Evolutionary conservation across 2,888 invertebrate species (phyloP), one percentile per base, ranked within the genome.

Genomic region (Yponomeuta malinellus): DNA sequence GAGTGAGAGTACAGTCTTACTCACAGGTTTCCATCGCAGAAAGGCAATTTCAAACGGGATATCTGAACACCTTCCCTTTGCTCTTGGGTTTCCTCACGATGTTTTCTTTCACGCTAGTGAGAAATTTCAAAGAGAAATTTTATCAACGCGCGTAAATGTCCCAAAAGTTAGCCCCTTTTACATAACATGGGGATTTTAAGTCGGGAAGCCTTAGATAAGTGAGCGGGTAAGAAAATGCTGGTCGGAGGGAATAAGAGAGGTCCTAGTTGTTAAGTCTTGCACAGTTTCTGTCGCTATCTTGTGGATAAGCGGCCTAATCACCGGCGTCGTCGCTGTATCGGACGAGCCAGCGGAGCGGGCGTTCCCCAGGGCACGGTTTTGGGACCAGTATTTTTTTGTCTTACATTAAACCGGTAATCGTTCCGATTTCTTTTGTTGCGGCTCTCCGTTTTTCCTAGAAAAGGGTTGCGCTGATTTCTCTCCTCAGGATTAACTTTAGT

Each of bases 211-310:
- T 90, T 88, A 91, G 90, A 92, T 91, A 92, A 91, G 89, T 89
- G 87, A 84, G 79, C 82, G 82, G 83, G 80, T 81, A 86, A 86
- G 89, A 89, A 90, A 91, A 89, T 88, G 83, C 88, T 87, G 88
- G 87, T 88, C 78, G 86, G 85, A 86, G 85, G 84, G 90, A 91
- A 91, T 90, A 92, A 89, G 90, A 90, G 90, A 90, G 90, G 87
- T 89, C 85, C 90, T 92, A 92, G 92, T 91, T 91, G 92, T 91
- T 91, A 92, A 92, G 91, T 92, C 92, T 90, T 89, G 89, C 87
- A 90, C 90, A 90, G 90, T 92, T 91, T 90, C 89, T 89, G 88
- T 86, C 90, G 90, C 91, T 91, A 90, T 91, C 92, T 90, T 83
- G 80, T 86, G 92, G 92, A 91, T 92, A 92, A 90, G 90, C 83